These are phyloP conservation scores for Operophtera brumata DNA, from an alignment of 2,888 invertebrate genomes.

Conservation along the genomic window DNA sequence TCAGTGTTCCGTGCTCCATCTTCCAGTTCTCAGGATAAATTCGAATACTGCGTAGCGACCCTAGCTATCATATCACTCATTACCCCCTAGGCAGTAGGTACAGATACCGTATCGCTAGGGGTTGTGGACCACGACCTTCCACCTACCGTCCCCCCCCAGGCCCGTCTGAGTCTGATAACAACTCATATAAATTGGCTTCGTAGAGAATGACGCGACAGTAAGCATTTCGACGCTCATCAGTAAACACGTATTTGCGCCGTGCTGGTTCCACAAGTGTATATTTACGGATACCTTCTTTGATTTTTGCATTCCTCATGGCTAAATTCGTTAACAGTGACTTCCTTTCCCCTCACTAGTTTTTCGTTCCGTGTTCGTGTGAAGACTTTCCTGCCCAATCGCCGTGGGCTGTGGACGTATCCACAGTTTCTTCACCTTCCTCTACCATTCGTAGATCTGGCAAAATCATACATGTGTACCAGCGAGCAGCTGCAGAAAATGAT, in stretches of 20 bases:
- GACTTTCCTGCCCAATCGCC: slow-evolving; percentile 21
- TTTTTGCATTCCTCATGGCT: slow-evolving; percentile 62
- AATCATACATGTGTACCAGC: slow-evolving; percentile 71
- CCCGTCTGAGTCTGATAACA: slow-evolving; percentile 64
- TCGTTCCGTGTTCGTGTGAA: slow-evolving; percentile 45
- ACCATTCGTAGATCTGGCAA: slow-evolving; percentile 56
- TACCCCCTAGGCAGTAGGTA: slow-evolving; percentile 75
- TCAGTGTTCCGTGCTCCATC: neutral
- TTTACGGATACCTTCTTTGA: slow-evolving; percentile 24
- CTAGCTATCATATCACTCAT: slow-evolving; percentile 48
- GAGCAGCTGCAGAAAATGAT: slow-evolving; percentile 74
- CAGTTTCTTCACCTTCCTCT: slow-evolving; percentile 34
- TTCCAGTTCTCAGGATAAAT: slow-evolving; percentile 9
- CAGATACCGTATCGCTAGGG: slow-evolving; percentile 62
- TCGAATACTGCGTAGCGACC: slow-evolving; percentile 30
- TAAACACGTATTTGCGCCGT: slow-evolving; percentile 37
- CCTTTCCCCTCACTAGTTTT: slow-evolving; percentile 63
- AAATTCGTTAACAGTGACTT: slow-evolving; percentile 71
- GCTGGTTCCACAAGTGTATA: slow-evolving; percentile 10
- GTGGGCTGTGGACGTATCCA: slow-evolving; percentile 31
- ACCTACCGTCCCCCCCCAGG: slow-evolving; percentile 48
- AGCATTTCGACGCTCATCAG: slow-evolving; percentile 32
- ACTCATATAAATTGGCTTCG: slow-evolving; percentile 61
- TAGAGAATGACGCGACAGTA: slow-evolving; percentile 48
- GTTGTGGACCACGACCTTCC: slow-evolving; percentile 59